Evolutionary conservation across 2,113 vertebrate genomes (phyloP), one percentile per base, ranked within the genome.

Genomic region (Aleadryas rufinucha): DNA sequence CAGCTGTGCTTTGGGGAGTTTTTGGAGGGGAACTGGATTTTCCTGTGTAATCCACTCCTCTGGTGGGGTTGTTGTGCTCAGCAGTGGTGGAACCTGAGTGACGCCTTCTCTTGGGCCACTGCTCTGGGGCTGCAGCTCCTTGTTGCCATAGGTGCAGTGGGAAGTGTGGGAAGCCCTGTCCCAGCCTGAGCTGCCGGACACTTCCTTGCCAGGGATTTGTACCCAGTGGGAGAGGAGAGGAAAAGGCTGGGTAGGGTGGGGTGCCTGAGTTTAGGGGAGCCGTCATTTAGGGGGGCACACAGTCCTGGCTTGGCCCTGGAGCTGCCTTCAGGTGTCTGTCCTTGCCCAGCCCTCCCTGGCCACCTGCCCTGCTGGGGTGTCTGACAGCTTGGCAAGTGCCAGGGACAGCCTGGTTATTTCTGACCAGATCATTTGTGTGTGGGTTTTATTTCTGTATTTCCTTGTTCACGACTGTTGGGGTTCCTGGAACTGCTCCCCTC

Each of bases 401-500:
- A 3, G 28, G 75, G 24, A 10, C 84, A 42, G 28, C 69, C 13
- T 0, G 1, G 49, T 8, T 57, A 19, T 52, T 92, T 87, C 81
- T 82, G 88, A 33, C n/a, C 20, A 0, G 11, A 23, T 33, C 41
- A 52, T 47, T 33, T 59, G 12, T 54, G 7, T 41, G 63, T 22
- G 82, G 71, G 68, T 64, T 89, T 53, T 49, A 59, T 70, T 85
- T 91, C 60, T 78, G 50, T 50, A 8, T 50, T 63, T 66, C 68
- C 75, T 42, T 21, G 64, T 81, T 27, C 33, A 1, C 0, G 1
- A 2, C 72, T 75, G 77, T 87, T 94, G 84, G 14, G 37, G 69
- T 96, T 97, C 96, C 95, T 96, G 90, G 91, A 94, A 94, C 71
- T 45, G 33, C 60, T 19, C 1, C 8, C 37, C 81, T 86, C 87